These are phyloP conservation scores for Misgurnus mizolepis DNA, from an alignment of 2,113 vertebrate genomes.

Conservation along the genomic window DNA sequence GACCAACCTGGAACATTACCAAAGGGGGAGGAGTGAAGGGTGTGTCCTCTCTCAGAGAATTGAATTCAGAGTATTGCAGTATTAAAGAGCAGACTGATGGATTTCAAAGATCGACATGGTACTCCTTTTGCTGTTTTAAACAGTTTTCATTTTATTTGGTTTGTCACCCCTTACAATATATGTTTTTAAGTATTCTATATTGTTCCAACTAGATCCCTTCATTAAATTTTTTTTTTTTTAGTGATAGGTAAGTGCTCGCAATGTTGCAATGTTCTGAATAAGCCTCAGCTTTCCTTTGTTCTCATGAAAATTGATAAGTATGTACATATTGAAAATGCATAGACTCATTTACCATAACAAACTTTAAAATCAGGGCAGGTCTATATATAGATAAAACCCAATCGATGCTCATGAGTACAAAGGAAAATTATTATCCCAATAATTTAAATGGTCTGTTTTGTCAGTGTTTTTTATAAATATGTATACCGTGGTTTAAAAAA, in stretches of 20 bases:
- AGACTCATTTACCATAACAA: slow-evolving; percentile 69
- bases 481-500: slow-evolving; percentile 45
- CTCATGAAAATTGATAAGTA: slow-evolving; percentile 65
- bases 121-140: slow-evolving; percentile 23
- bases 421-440: slow-evolving; percentile 48
- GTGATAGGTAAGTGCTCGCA: slow-evolving; percentile 18
- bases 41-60: slow-evolving; percentile 31
- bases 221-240: neutral
- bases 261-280: slow-evolving; percentile 42
- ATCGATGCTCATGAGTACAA: slow-evolving; percentile 64
- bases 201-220: neutral
- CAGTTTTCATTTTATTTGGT: neutral
- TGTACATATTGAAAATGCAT: slow-evolving; percentile 70
- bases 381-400: slow-evolving; percentile 67
- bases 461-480: slow-evolving; percentile 52
- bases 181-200: slow-evolving; percentile 28
- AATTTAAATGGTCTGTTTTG: slow-evolving; percentile 43
- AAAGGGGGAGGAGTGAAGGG: slow-evolving; percentile 54
- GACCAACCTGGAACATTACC: slow-evolving; percentile 52
- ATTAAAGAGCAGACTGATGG: slow-evolving; percentile 45
- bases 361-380: slow-evolving; percentile 72
- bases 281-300: slow-evolving; percentile 63
- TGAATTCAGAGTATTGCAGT: slow-evolving; percentile 49
- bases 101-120: slow-evolving; percentile 21
- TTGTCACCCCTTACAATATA: slow-evolving; percentile 3